A percentile compares a stretch with the other conserved stretches of the same genome.
Evolutionary conservation across 92 coral and sea anemone genomes (phyloP).

Genomic region (Pocillopora grandis): DNA sequence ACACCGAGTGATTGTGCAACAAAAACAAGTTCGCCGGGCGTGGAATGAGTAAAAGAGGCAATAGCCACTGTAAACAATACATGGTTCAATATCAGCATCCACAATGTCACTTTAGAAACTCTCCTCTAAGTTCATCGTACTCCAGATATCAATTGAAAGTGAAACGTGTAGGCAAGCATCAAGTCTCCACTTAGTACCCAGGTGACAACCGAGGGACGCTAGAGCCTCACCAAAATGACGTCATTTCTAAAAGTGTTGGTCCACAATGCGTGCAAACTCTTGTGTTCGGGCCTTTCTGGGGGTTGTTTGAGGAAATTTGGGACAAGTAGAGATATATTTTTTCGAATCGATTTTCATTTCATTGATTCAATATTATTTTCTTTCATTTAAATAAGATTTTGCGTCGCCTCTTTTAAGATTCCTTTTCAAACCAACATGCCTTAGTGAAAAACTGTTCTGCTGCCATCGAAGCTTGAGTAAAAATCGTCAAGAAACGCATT

Average conservation of each 20-base stretch:
- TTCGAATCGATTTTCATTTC: no score
- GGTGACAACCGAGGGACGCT: neutral
- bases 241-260: neutral
- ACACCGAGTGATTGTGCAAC: slow-evolving; percentile 98
- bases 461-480: no score
- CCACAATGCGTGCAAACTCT: neutral
- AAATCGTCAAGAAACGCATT: no score
- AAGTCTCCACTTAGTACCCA: slow-evolving; percentile 4
- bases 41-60: slow-evolving; percentile 94
- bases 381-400: no score
- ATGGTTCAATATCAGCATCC: slow-evolving; percentile 48
- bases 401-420: no score
- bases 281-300: neutral
- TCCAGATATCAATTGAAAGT: neutral
- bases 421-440: no score
- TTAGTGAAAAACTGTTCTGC: no score
- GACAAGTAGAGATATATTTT: no score
- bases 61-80: slow-evolving; percentile 99
- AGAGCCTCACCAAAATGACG: neutral
- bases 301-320: no score
- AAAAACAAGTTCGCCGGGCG: slow-evolving; percentile 94
- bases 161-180: slow-evolving; percentile 18
- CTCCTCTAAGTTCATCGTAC: neutral
- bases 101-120: neutral
- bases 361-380: no score